These are phyloP conservation scores for Camelus dromedarius DNA, from an alignment of 2,113 vertebrate species.

Conservation along the genomic window DNA sequence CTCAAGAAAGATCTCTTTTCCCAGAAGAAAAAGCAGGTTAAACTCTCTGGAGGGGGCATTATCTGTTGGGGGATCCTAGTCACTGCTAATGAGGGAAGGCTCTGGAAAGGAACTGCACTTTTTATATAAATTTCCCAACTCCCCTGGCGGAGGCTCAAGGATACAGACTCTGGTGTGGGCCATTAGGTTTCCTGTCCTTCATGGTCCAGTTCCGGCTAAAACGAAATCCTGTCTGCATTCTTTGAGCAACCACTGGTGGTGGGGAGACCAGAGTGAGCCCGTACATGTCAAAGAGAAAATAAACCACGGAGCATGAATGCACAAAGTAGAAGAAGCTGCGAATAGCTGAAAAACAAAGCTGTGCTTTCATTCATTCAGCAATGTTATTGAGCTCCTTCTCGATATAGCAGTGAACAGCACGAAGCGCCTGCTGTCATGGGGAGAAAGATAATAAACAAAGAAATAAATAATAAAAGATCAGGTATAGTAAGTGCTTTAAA, in stretches of 20 bases:
- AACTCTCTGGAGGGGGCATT: background rate
- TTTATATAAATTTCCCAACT: background rate
- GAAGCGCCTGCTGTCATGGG: background rate
- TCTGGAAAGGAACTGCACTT: background rate
- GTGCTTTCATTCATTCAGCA: background rate
- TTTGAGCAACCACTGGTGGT: background rate
- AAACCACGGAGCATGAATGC: background rate
- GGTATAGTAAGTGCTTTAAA: background rate
- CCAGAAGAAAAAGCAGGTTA: background rate
- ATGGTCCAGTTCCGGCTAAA: background rate
- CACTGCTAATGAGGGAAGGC: background rate
- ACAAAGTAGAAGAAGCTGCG: background rate
- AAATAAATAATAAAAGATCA: background rate
- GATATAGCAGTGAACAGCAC: rapidly evolving
- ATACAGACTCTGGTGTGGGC: background rate
- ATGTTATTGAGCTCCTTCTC: background rate
- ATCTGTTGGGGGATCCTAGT: background rate
- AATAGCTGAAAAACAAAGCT: background rate
- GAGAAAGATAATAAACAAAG: background rate
- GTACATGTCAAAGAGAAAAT: background rate
- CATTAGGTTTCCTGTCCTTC: slow-evolving; percentile 56
- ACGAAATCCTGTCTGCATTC: background rate
- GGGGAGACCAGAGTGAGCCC: background rate
- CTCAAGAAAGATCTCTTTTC: background rate
- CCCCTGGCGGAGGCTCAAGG: background rate